Conservation (phyloP, 2,113 vertebrate species). For the Thinocorus orbignyianus region DNA sequence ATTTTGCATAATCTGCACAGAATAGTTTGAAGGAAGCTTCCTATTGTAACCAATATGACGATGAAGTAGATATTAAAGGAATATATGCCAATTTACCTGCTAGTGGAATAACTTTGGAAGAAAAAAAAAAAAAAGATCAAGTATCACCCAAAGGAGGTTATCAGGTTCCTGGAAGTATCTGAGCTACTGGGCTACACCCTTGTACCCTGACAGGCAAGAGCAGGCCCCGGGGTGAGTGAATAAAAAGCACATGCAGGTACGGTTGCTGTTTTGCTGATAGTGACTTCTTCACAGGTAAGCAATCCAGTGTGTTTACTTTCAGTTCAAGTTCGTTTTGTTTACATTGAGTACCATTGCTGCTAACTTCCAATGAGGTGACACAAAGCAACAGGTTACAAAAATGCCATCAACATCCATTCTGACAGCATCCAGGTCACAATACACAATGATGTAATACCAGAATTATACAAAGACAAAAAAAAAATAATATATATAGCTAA, state of each 20-base stretch:
- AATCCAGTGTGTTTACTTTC: slow-evolving; percentile 62
- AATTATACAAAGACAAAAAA: slow-evolving; percentile 69
- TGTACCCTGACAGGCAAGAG: background rate
- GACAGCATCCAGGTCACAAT: slow-evolving; percentile 68
- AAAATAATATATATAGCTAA: background rate
- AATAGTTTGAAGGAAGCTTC: background rate
- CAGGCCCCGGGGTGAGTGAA: accelerated
- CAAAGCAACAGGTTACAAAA: slow-evolving; percentile 61
- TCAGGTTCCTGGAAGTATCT: background rate
- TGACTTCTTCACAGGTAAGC: background rate
- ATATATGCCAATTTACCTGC: background rate
- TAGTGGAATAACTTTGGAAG: background rate
- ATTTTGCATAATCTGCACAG: background rate
- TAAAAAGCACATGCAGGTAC: accelerated
- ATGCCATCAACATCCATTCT: slow-evolving; percentile 48
- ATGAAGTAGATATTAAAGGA: background rate
- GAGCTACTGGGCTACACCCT: background rate
- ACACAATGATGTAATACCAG: slow-evolving; percentile 57
- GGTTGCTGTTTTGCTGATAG: background rate
- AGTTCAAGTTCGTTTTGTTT: slow-evolving; percentile 10
- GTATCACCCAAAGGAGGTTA: background rate
- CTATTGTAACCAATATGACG: accelerated
- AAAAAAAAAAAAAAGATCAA: background rate
- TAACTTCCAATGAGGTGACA: slow-evolving; percentile 43
- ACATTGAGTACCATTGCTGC: slow-evolving; percentile 22